Evolutionary conservation across 1,140 invertebrate species (phyloP).

Genomic region (Orius insidiosus): DNA sequence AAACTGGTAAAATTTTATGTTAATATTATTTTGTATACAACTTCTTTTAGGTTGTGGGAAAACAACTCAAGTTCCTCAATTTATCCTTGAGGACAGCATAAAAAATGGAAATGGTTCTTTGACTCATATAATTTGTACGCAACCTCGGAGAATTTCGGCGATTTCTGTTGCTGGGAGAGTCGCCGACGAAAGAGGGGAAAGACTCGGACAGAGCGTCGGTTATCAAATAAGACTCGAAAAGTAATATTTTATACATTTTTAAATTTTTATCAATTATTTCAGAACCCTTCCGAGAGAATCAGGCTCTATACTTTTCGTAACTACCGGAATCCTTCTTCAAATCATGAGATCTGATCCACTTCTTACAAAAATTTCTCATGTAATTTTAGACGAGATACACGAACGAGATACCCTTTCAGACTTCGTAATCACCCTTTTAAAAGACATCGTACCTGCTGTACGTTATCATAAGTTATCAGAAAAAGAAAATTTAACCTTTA

Average conservation of each 20-base stretch:
- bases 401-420: conserved; percentile 63
- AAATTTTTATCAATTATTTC: conserved; percentile 8
- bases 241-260: conserved; percentile 27
- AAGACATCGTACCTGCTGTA: conserved; percentile 39
- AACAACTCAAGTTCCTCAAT: conserved; percentile 69
- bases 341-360: conserved; percentile 53
- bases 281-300: conserved; percentile 44
- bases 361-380: conserved; percentile 45
- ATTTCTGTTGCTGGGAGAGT: conserved; percentile 76
- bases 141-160: conserved; percentile 83
- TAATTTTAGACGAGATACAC: conserved; percentile 72
- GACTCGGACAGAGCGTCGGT: conserved; percentile 54
- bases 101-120: conserved; percentile 43
- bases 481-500: too few relatives aligned
- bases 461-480: too few relatives aligned
- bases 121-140: conserved; percentile 74
- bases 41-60: conserved; percentile 38
- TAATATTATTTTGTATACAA: conserved; percentile 1
- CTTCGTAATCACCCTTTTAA: conserved; percentile 58
- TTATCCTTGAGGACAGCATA: conserved; percentile 68
- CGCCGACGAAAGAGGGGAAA: conserved; percentile 62
- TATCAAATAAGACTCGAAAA: conserved; percentile 70
- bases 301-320: conserved; percentile 74
- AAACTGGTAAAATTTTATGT: conserved; percentile 23
- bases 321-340: conserved; percentile 56